These are phyloP conservation scores for Sarcophaga subvicina DNA, from an alignment of 2,888 invertebrate genomes.

Conservation along the genomic window DNA sequence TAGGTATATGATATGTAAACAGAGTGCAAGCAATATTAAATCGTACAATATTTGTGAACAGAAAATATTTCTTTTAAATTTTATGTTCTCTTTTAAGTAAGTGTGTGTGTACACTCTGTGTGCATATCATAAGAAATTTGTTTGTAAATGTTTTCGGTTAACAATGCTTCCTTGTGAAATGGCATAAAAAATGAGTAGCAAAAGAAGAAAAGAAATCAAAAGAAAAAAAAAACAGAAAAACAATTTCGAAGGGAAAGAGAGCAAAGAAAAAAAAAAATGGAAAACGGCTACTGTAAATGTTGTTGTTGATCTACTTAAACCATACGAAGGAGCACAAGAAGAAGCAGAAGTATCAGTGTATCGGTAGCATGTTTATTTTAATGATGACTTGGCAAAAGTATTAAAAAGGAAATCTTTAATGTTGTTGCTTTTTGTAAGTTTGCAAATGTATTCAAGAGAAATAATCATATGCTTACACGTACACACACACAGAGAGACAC, in stretches of 20 bases:
- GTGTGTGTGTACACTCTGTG: background rate
- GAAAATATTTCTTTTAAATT: background rate
- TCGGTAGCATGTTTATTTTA: slow-evolving; percentile 62
- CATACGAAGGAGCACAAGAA: slow-evolving; percentile 9
- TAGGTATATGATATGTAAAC: background rate
- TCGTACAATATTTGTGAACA: background rate
- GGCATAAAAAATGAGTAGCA: background rate
- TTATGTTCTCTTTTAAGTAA: background rate
- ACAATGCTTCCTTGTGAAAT: slow-evolving; percentile 61
- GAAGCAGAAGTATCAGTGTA: slow-evolving; percentile 5
- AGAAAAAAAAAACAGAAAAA: slow-evolving; percentile 12
- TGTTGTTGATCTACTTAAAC: too few relatives aligned
- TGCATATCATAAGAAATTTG: slow-evolving; percentile 38
- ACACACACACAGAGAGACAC: background rate
- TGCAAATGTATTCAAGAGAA: background rate
- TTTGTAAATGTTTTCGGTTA: slow-evolving; percentile 48
- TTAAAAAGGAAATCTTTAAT: slow-evolving; percentile 68
- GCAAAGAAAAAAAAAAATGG: too few relatives aligned
- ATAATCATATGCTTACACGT: background rate
- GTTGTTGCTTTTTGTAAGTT: slow-evolving; percentile 44
- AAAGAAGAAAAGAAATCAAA: slow-evolving; percentile 20
- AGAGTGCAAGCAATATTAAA: background rate
- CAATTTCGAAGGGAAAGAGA: too few relatives aligned
- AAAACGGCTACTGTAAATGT: slow-evolving; percentile 11
- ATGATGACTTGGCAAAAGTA: slow-evolving; percentile 69